phyloP scores from a whole-genome alignment of 2,113 vertebrate species.

The Melanerpes aurifrons region DNA sequence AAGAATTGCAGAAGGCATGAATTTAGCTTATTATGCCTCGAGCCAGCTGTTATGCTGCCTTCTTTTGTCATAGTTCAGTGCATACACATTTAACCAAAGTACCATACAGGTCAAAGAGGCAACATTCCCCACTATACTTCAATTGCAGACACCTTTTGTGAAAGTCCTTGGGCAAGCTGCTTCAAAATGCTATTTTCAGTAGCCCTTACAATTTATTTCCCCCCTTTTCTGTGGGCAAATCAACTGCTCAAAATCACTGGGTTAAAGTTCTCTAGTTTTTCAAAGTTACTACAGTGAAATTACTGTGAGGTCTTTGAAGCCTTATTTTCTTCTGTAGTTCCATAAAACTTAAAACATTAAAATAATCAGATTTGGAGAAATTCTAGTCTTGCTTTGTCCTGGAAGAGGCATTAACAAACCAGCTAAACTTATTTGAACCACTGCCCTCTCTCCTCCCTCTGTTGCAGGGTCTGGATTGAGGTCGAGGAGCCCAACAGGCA shows the following conservation, averaged over 20 bases:
- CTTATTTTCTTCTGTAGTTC: neutral
- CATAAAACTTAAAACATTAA: neutral
- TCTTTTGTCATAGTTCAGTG: neutral
- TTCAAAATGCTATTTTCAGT: neutral
- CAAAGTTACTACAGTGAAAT: neutral
- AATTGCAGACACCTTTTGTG: neutral
- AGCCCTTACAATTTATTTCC: neutral
- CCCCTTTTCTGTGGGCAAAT: neutral
- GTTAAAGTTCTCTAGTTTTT: neutral
- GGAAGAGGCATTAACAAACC: too few relatives aligned
- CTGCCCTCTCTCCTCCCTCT: too few relatives aligned
- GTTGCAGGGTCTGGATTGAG: too few relatives aligned
- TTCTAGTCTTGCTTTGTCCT: neutral
- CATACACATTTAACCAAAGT: neutral
- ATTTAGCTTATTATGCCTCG: neutral
- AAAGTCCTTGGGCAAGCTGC: neutral
- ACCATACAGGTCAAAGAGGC: neutral
- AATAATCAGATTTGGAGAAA: neutral
- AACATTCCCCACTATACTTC: neutral
- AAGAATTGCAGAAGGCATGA: neutral
- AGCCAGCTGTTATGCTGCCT: neutral
- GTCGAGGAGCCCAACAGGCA: too few relatives aligned
- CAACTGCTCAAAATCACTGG: neutral
- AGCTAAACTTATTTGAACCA: too few relatives aligned
- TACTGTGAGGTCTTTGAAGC: neutral